These are phyloP conservation scores for Thaumetopoea pityocampa DNA, from an alignment of 1,140 invertebrate genomes.

Conservation along the genomic window DNA sequence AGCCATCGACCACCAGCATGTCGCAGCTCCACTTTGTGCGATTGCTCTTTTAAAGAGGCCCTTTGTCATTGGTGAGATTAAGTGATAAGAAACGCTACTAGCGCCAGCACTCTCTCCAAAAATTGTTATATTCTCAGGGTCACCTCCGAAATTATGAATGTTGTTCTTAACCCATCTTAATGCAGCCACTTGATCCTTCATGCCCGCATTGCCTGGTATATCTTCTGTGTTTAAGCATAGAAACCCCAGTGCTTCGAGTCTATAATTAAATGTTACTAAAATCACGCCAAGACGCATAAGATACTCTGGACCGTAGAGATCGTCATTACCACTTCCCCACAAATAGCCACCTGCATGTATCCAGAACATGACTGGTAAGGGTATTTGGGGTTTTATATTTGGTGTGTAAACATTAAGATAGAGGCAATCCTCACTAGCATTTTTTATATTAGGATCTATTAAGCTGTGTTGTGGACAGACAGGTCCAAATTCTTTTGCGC, in stretches of 20 bases:
- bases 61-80: slow-evolving; percentile 62
- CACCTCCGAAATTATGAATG: slow-evolving; percentile 80
- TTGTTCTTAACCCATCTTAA: slow-evolving; percentile 79
- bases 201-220: slow-evolving; percentile 81
- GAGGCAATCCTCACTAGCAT: slow-evolving; percentile 75
- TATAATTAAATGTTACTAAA: slow-evolving; percentile 58
- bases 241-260: slow-evolving; percentile 10
- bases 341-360: slow-evolving; percentile 79
- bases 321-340: slow-evolving; percentile 71
- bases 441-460: slow-evolving; percentile 16
- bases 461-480: slow-evolving; percentile 23
- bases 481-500: slow-evolving; percentile 27
- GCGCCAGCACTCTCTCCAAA: slow-evolving; percentile 77
- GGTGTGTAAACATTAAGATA: slow-evolving; percentile 79
- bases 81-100: slow-evolving; percentile 58
- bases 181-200: slow-evolving; percentile 80
- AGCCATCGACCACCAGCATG: slow-evolving; percentile 9
- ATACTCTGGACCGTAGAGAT: slow-evolving; percentile 77
- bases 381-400: slow-evolving; percentile 24
- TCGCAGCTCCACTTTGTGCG: slow-evolving; percentile 14
- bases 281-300: slow-evolving; percentile 78
- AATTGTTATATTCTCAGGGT: slow-evolving; percentile 76
- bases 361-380: slow-evolving; percentile 31
- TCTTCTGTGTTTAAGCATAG: slow-evolving; percentile 71
- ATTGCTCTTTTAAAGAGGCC: slow-evolving; percentile 32